Evolutionary conservation across 2,797 vertebrate species (phyloP), one percentile per base, ranked within the genome.

Genomic region (Sebastes hubbsi): DNA sequence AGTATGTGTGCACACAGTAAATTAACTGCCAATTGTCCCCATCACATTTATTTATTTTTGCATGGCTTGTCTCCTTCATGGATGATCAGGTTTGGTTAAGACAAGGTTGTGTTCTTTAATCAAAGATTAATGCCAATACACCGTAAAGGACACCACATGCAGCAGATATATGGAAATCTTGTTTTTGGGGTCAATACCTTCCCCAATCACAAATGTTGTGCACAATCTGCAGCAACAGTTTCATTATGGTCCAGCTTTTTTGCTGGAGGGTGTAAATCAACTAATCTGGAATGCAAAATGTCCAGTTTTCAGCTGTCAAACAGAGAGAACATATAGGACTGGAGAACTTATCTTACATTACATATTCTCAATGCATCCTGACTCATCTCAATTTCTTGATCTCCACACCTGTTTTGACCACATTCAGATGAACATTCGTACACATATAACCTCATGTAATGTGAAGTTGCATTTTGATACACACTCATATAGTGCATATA

Each of bases 271-370:
- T 55, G 22, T 59, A 42, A 73, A 74, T 76, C 18, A 65, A 18
- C 58, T 74, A 32, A 67, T 20, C 49, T 64, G 24, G 24, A 46
- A 62, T 2, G 16, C 16, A 59, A 11, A 46, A 36, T 70, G 29
- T 65, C 63, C 30, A 62, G 27, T 75, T 76, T 67, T 61, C 22
- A 77, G 59, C 36, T 61, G 38, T 60, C 27, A 46, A 74, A 12
- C 55, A 62, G 25, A 62, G 1, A 67, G 10, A 74, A 24, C 11
- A 52, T 38, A 36, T 42, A 67, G 22, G 30, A 38, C 20, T n/a
- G 25, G 2, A 24, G 77, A 38, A 38, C 34, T 16, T 67, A 55
- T 10, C 32, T 55, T 0, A 20, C 2, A 22, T 32, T 58, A 64
- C 12, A 70, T 34, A 2, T 58, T 72, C 58, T 75, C 30, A 67